Percentiles rank a stretch among this genome's conserved stretches.
Conservation (phyloP, 2,888 invertebrate genomes). For the Tachina lurida region DNA sequence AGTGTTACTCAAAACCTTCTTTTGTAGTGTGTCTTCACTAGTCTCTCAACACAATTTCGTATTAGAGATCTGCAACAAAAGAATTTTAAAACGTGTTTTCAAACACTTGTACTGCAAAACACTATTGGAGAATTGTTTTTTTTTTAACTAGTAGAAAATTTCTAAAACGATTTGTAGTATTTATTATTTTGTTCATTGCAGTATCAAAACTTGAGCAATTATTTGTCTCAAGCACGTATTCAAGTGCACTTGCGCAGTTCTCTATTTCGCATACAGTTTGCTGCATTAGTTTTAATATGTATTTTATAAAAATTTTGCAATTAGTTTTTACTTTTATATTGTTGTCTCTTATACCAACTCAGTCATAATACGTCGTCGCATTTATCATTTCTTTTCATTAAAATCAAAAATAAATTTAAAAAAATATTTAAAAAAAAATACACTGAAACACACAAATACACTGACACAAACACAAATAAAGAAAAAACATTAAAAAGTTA, state of each 20-base stretch:
- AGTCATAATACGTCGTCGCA: conserved; percentile 58
- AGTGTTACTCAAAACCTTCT: conserved; percentile 33
- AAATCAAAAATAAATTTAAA: conserved; percentile 18
- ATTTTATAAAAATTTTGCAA: conserved; percentile 2
- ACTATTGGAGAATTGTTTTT: too few species aligned
- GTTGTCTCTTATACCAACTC: conserved; percentile 28
- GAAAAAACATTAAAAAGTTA: conserved; percentile 18
- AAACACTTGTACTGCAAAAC: too few species aligned
- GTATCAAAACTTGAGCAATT: too few species aligned
- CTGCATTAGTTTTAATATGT: conserved; percentile 21
- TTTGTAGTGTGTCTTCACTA: conserved; percentile 58
- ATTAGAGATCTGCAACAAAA: too few species aligned
- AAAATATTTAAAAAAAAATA: conserved; percentile 16
- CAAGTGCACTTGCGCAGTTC: too few species aligned
- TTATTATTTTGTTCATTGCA: too few species aligned
- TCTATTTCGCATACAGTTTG: conserved; percentile 1
- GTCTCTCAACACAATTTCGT: conserved; percentile 17
- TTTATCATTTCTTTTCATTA: conserved; percentile 51
- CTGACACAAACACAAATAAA: conserved; percentile 31
- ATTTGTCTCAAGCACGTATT: too few species aligned
- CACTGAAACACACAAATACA: conserved; percentile 46
- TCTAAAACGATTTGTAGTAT: too few species aligned
- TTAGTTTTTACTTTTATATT: conserved; percentile 41
- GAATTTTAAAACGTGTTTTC: too few species aligned
- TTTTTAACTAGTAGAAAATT: too few species aligned